Evolutionary conservation across 2,113 vertebrate genomes (phyloP).

Genomic region (Chaenocephalus aceratus): DNA sequence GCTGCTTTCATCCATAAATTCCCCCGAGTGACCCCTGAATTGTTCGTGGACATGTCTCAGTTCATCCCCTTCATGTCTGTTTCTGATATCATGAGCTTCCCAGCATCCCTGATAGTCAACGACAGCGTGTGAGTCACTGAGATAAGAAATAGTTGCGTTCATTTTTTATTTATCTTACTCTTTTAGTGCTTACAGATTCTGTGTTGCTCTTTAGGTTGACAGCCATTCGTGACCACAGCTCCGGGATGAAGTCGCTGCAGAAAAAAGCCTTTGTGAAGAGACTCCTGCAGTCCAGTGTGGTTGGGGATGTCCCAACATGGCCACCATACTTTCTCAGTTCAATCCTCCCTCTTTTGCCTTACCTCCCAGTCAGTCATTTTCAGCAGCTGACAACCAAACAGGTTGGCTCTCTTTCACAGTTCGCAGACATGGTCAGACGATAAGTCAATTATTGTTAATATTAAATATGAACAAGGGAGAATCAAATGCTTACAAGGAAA

Average conservation of each 20-base stretch:
- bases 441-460: no score
- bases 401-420: constrained; percentile 69
- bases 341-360: constrained; percentile 87
- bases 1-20: constrained; percentile 89
- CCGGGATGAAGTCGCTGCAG: constrained; percentile 88
- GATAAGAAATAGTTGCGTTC: neutral
- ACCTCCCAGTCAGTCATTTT: constrained; percentile 88
- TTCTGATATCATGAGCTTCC: constrained; percentile 90
- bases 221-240: constrained; percentile 88
- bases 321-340: constrained; percentile 87
- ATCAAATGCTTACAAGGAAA: neutral
- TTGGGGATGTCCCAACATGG: constrained; percentile 89
- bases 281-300: constrained; percentile 86
- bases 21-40: constrained; percentile 88
- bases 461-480: neutral
- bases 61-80: constrained; percentile 93
- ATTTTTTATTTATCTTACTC: neutral
- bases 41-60: constrained; percentile 91
- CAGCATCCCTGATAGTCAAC: constrained; percentile 88
- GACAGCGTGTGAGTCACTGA: constrained; percentile 88
- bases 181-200: constrained; percentile 13
- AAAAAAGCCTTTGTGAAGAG: constrained; percentile 90
- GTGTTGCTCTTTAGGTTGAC: constrained; percentile 80
- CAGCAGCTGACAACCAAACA: constrained; percentile 89
- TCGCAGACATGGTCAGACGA: neutral